A percentile compares a stretch with the other conserved stretches of the same genome.
These are phyloP conservation scores for Epicauta chinensis DNA, from an alignment of 1,140 invertebrate genomes.

Conservation along the genomic window DNA sequence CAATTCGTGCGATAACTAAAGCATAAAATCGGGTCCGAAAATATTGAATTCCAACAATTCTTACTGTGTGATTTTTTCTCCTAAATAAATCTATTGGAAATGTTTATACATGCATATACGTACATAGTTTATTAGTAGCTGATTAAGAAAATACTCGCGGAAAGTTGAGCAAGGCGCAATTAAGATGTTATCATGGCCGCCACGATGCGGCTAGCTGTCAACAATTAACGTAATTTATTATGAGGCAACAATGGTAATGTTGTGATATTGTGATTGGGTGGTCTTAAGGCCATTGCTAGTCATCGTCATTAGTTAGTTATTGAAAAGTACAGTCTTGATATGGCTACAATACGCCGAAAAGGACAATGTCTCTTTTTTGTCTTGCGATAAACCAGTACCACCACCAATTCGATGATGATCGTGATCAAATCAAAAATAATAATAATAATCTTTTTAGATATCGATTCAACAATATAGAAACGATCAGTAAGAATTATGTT, in stretches of 20 bases:
- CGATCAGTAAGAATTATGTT: no score
- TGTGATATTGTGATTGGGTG: slow-evolving; percentile 42
- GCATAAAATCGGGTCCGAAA: no score
- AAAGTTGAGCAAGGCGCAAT: slow-evolving; percentile 40
- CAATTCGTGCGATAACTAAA: no score
- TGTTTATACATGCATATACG: neutral
- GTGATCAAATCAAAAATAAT: no score
- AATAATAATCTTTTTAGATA: no score
- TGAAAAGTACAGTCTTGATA: slow-evolving; percentile 29
- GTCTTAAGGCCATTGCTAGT: slow-evolving; percentile 30
- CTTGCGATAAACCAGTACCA: no score
- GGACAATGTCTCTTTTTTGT: no score
- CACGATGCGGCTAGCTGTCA: slow-evolving; percentile 41
- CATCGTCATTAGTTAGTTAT: slow-evolving; percentile 41
- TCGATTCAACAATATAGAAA: no score
- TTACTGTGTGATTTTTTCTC: no score
- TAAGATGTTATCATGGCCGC: slow-evolving; percentile 41
- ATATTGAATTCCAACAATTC: no score
- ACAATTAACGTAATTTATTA: slow-evolving; percentile 44
- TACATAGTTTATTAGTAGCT: neutral
- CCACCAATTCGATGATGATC: no score
- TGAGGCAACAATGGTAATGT: slow-evolving; percentile 41
- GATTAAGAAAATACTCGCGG: slow-evolving; percentile 34
- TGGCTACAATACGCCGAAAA: neutral
- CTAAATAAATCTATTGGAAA: no score